phyloP scores from a whole-genome alignment of 2,797 vertebrate genomes.

The Heteromormyrus szaboi region DNA sequence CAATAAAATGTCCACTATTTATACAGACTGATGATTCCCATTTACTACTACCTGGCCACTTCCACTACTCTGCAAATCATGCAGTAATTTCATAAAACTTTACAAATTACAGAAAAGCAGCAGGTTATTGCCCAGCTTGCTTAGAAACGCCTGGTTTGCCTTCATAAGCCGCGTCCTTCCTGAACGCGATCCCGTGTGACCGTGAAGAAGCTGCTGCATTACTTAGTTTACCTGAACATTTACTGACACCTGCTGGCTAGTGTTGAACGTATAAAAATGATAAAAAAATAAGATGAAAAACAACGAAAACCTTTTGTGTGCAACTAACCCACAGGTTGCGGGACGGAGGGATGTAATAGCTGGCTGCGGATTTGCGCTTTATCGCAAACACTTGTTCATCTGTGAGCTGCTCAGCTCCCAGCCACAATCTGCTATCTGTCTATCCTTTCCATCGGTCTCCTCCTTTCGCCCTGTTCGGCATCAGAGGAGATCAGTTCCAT shows the following conservation, averaged over 20 bases:
- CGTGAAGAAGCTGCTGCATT: not conserved
- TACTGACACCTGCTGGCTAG: slow-evolving; percentile 20
- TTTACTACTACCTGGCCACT: not conserved
- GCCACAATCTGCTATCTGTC: not conserved
- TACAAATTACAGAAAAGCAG: not conserved
- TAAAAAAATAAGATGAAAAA: not conserved
- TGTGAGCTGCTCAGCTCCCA: not conserved
- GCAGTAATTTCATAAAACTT: not conserved
- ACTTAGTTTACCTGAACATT: slow-evolving; percentile 8
- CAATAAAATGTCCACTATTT: not conserved
- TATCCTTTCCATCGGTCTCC: not conserved
- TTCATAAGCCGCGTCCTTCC: not conserved
- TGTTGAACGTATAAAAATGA: not conserved
- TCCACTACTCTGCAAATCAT: not conserved
- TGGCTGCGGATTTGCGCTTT: not conserved
- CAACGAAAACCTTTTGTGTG: not conserved
- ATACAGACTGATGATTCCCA: not conserved
- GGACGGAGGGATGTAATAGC: not conserved
- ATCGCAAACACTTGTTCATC: not conserved
- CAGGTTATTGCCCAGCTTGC: not conserved
- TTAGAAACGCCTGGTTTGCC: not conserved
- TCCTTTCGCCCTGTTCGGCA: not conserved
- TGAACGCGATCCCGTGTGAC: not conserved
- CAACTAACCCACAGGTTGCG: not conserved
- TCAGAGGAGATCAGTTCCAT: not conserved